Evolutionary conservation across 2,797 vertebrate species (phyloP), one percentile per base, ranked within the genome.

Genomic region (Anniella stebbinsi): DNA sequence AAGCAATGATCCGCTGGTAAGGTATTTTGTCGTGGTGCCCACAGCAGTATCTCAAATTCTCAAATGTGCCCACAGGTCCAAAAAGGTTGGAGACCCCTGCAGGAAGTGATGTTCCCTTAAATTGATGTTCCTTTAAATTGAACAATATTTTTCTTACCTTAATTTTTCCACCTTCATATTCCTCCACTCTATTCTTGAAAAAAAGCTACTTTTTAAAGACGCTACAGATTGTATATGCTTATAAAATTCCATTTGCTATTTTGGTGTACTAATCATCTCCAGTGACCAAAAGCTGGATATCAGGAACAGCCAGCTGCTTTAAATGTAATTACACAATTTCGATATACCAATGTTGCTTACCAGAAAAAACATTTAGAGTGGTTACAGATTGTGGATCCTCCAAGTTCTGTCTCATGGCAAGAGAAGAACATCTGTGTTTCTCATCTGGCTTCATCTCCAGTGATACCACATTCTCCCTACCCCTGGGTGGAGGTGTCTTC

Each of bases 381-480:
- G 85, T 33, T 54, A 75, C 7, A 87, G 80, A 87, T 0, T 0
- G 10, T 13, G 70, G 17, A 38, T 57, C 67, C 17, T 41, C 33
- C 0, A 4, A 60, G 54, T 73, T 67, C 18, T 12, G 51, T 41
- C 73, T 70, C 30, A 30, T 88, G 28, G 77, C n/a, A 75, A 92
- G 84, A 13, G 25, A 85, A 30, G 82, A 89, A 48, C 93, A 84
- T 60, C 88, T 93, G n/a, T 87, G 87, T 69, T 87, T 89, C 66
- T 92, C 87, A 77, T 93, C 89, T 15, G 88, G 87, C 86, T 93
- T 91, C 45, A 88, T 30, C 8, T 36, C 30, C 12, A 84, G 45
- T 81, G 89, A 60, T 73, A 73, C 60, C 72, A 86, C n/a, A 0
- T 57, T 91, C n/a, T 72, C 84, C 21, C 91, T 73, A 25, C 91